A percentile compares a stretch with the other conserved stretches of the same genome.
Conservation (phyloP, 2,113 vertebrate genomes). For the Nymphicus hollandicus region DNA sequence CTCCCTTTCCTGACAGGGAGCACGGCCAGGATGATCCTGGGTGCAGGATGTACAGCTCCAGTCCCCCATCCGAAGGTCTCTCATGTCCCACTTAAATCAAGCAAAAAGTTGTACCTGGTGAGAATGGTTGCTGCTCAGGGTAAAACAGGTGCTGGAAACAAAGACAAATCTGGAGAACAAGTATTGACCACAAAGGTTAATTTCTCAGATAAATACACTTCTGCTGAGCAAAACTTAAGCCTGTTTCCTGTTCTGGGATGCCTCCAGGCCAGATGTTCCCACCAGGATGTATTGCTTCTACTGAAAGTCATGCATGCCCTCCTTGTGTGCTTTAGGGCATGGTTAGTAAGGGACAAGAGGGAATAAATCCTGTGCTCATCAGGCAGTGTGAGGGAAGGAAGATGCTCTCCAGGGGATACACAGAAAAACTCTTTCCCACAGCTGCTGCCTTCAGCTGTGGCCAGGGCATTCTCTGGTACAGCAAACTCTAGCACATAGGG, state of each 20-base stretch:
- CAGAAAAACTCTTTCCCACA: background rate
- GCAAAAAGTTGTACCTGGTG: background rate
- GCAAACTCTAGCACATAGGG: background rate
- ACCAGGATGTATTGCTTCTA: background rate
- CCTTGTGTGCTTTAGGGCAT: background rate
- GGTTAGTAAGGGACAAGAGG: background rate
- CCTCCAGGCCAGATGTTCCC: background rate
- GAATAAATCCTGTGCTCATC: background rate
- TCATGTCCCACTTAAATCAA: background rate
- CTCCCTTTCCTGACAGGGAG: background rate
- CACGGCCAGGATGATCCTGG: background rate
- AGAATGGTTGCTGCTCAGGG: background rate
- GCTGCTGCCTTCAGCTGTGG: background rate
- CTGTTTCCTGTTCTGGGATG: background rate
- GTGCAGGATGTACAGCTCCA: background rate
- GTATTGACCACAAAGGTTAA: constrained; percentile 27
- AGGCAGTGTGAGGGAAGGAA: background rate
- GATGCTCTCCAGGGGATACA: background rate
- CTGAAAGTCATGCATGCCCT: background rate
- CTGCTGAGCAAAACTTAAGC: background rate
- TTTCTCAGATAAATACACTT: constrained; percentile 33
- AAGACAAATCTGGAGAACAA: background rate
- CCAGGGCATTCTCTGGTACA: accelerated
- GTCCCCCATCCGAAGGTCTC: background rate
- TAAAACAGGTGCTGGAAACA: background rate